phyloP scores from a whole-genome alignment of 1,140 invertebrate genomes.

The Apolygus lucorum region DNA sequence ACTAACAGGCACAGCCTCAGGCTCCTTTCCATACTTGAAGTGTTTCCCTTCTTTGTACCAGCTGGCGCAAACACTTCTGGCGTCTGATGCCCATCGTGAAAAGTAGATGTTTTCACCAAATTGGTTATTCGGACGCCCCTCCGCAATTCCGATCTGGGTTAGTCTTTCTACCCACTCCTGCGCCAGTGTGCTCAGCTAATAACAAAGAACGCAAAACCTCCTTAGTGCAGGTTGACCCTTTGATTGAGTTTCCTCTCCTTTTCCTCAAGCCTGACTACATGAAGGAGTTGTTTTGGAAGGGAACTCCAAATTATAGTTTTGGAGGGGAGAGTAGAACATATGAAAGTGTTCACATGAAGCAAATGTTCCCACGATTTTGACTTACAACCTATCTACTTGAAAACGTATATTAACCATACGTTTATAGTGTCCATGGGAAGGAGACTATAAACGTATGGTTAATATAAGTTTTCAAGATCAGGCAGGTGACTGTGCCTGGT shows the following conservation, averaged over 20 bases:
- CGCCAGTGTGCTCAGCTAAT: not conserved
- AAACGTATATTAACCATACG: no score
- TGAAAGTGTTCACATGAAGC: not conserved
- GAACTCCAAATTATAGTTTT: no score
- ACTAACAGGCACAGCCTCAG: slow-evolving; percentile 48
- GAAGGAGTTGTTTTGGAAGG: no score
- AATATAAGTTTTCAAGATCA: no score
- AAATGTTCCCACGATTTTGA: not conserved
- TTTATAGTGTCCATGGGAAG: no score
- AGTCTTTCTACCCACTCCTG: not conserved
- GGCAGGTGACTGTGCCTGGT: no score
- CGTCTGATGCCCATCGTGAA: slow-evolving; percentile 53
- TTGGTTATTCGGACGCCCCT: slow-evolving; percentile 43
- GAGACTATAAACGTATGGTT: no score
- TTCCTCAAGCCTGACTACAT: no score
- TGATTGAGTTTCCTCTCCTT: not conserved
- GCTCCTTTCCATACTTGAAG: slow-evolving; percentile 49
- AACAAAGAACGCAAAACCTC: not conserved
- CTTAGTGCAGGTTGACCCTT: not conserved
- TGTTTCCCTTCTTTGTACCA: slow-evolving; percentile 59
- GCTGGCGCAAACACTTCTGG: slow-evolving; percentile 53
- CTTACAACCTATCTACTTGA: no score
- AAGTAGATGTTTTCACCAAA: slow-evolving; percentile 58
- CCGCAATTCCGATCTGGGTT: not conserved
- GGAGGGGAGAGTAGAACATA: not conserved